A percentile compares a stretch with the other conserved stretches of the same genome.
Conservation (phyloP, 2,888 invertebrate species). For the Drosophila nr. perissopoda region DNA sequence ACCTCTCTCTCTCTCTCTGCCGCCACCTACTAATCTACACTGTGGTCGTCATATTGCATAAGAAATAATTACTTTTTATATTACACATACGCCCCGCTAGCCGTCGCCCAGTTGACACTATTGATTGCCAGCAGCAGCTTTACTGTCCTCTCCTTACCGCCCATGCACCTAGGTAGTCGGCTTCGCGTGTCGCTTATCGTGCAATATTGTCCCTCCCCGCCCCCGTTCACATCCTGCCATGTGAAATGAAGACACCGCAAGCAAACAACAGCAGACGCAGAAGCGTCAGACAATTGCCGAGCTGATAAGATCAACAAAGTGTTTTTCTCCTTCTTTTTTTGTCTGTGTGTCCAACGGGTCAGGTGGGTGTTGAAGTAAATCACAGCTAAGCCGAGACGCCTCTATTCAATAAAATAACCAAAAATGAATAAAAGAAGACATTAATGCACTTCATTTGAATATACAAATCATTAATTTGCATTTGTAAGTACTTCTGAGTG, state of each 20-base stretch:
- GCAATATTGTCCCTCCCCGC: constrained; percentile 1
- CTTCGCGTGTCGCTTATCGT: constrained; percentile 77
- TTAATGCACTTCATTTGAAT: constrained; percentile 4
- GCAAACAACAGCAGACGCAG: constrained; percentile 55
- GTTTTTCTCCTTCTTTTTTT: constrained; percentile 38
- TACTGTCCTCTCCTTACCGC: background rate
- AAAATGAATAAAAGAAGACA: constrained; percentile 22
- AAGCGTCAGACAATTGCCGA: constrained; percentile 77
- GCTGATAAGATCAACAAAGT: constrained; percentile 71
- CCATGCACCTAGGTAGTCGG: constrained; percentile 14
- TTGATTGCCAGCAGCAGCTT: constrained; percentile 61
- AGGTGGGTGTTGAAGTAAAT: constrained; percentile 47
- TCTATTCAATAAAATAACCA: constrained; percentile 61
- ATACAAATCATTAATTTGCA: constrained; percentile 1
- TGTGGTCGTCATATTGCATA: constrained; percentile 67
- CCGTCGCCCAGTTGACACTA: constrained; percentile 64
- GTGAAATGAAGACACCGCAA: constrained; percentile 72
- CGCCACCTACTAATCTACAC: background rate
- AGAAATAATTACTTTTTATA: constrained; percentile 79
- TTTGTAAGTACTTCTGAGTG: background rate
- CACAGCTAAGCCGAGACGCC: constrained; percentile 54
- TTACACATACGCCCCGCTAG: constrained; percentile 73
- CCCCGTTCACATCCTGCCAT: background rate
- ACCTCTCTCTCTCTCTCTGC: background rate
- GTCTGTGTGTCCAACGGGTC: constrained; percentile 30